Conservation (phyloP, 2,113 vertebrate species). For the Gallinago media region DNA sequence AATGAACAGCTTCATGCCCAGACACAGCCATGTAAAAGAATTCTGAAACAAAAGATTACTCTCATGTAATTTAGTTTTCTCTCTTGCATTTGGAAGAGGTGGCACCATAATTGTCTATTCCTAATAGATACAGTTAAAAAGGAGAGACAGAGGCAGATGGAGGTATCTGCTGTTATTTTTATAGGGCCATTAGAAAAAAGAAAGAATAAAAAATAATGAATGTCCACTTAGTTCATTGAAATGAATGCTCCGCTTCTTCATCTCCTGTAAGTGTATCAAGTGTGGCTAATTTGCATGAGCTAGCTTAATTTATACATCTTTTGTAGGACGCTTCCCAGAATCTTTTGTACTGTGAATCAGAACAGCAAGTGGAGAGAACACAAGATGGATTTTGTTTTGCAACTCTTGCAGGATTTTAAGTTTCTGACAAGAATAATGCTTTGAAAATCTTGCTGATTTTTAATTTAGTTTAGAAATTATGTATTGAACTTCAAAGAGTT, state of each 20-base stretch:
- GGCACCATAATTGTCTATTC: background rate
- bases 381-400: background rate
- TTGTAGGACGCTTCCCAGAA: background rate
- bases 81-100: background rate
- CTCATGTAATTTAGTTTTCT: background rate
- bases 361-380: background rate
- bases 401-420: background rate
- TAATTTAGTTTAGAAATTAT: background rate
- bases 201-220: background rate
- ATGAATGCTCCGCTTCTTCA: background rate
- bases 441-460: background rate
- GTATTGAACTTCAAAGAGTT: background rate
- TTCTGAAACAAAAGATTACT: background rate
- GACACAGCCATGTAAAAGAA: background rate
- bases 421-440: background rate
- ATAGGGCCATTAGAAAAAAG: background rate
- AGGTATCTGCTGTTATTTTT: background rate
- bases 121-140: background rate
- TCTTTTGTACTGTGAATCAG: background rate
- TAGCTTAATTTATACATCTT: background rate
- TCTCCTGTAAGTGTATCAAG: background rate
- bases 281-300: background rate
- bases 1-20: background rate
- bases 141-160: background rate
- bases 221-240: background rate